Base-by-base conservation (phyloP, 2,888 invertebrate genomes). In the Adineta ricciae region DNA sequence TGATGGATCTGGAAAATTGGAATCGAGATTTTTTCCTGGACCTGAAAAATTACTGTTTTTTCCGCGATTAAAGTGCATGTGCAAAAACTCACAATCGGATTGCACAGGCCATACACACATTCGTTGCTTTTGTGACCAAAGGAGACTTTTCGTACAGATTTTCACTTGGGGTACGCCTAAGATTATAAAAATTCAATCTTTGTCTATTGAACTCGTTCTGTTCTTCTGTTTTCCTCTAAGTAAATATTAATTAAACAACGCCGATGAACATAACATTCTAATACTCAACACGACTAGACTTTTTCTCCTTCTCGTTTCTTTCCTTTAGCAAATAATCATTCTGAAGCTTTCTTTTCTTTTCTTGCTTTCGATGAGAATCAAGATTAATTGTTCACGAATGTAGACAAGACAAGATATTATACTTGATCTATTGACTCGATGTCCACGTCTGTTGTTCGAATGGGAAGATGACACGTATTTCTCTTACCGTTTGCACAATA, bases 21-120 rank as follows among this genome's bases (percentile, higher is more conserved):
- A 16, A 64, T 3, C 32, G n/a, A 41, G 36, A 78, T 41, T 41
- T n/a, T 78, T 78, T 4, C 11, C n/a, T 36, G 78, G 78, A 78
- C 78, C 78, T 78, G 7, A 3, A 41, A 46, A 78, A 19, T 24
- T 27, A 27, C 0, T 24, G 27, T 32, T 27, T 27, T 9, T 32
- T 9, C 8, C 27, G 21, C 14, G 5, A 11, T 14, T 64, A 64
- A 2, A 1, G 14, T 27, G 9, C 8, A 56, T 9, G 9, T 9
- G 9, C 14, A 27, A 11, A 21, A 78, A 50, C 50, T n/a, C 50
- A 85, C 85, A 85, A 38, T 85, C 85, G 32, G 85, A 85, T 50
- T 85, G 83, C 14, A 83, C 56, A 50, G 86, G 86, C 86, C 86
- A 86, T 72, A 84, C 84, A 72, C 86, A 86, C 56, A 84, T 84